Evolutionary conservation across 2,113 vertebrate species (phyloP), one percentile per base, ranked within the genome.

Genomic region (Australoheros scitulus): DNA sequence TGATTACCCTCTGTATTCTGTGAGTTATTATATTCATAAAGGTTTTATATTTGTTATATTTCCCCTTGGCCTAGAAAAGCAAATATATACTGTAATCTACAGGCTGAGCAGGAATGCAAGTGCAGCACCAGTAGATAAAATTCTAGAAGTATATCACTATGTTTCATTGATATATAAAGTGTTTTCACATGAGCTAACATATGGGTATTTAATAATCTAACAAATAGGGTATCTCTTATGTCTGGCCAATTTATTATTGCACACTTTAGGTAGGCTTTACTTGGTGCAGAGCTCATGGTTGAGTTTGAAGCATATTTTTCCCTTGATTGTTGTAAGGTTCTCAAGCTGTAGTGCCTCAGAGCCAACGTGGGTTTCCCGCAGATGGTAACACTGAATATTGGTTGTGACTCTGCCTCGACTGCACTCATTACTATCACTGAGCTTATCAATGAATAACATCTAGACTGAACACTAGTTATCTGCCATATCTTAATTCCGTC

Each of bases 261-360:
- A n/a, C n/a, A n/a, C n/a, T n/a, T n/a, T n/a, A n/a, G n/a, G n/a
- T n/a, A n/a, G n/a, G n/a, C n/a, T n/a, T n/a, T n/a, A n/a, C n/a
- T n/a, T n/a, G n/a, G n/a, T n/a, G n/a, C n/a, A n/a, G n/a, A n/a
- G n/a, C n/a, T n/a, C n/a, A n/a, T n/a, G n/a, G n/a, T n/a, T n/a
- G n/a, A n/a, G n/a, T n/a, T n/a, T n/a, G n/a, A n/a, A n/a, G 34
- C 64, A 29, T 61, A 61, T 74, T 74, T 61, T 75, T n/a, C 65
- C 43, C 47, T 56, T 82, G 59, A 61, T 56, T 81, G 43, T 55
- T 55, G 43, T 72, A 5, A 52, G 68, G 18, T 63, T 57, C 43
- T 82, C 52, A n/a, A 65, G 20, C 61, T 59, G 43, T 26, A 60
- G 38, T 17, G 20, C 20, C 18, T 81, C 57, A 38, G 5, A 18